Conservation (phyloP, 2,797 vertebrate genomes). For the Bovichtus variegatus region DNA sequence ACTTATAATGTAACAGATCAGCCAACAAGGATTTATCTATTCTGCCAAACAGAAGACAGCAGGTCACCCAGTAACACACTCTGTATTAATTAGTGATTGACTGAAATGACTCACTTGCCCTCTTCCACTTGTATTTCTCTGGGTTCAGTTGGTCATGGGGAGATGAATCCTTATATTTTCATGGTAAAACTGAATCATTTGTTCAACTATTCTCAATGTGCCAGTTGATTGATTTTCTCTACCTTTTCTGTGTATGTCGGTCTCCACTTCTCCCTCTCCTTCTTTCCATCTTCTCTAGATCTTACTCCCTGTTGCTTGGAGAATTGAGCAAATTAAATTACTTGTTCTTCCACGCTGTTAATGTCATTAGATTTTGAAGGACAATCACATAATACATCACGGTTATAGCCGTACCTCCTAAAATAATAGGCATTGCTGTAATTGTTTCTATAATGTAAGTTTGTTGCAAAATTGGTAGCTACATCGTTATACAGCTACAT, state of each 20-base stretch:
- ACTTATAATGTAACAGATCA: not conserved
- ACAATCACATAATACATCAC: slow-evolving; percentile 59
- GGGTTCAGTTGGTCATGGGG: not conserved
- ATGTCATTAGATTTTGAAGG: slow-evolving; percentile 68
- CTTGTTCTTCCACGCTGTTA: slow-evolving; percentile 69
- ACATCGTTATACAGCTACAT: slow-evolving; percentile 46
- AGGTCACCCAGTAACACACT: slow-evolving; percentile 3
- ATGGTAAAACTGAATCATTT: not conserved
- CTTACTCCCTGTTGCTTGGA: slow-evolving; percentile 60
- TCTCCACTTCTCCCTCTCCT: not conserved
- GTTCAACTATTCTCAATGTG: not conserved
- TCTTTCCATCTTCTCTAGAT: slow-evolving; percentile 25
- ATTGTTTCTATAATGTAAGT: slow-evolving; percentile 63
- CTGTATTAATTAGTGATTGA: not conserved
- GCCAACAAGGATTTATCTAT: not conserved
- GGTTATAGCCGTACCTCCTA: slow-evolving; percentile 47
- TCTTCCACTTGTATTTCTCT: not conserved
- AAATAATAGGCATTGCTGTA: slow-evolving; percentile 63
- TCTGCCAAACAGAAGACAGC: slow-evolving; percentile 1
- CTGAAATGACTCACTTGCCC: not conserved
- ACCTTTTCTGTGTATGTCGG: not conserved
- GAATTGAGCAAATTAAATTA: slow-evolving; percentile 72
- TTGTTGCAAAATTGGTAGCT: slow-evolving; percentile 46
- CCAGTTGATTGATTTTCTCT: not conserved
- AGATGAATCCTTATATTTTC: not conserved